Evolutionary conservation across 1,140 invertebrate species (phyloP).

Genomic region (Watersipora subatra): DNA sequence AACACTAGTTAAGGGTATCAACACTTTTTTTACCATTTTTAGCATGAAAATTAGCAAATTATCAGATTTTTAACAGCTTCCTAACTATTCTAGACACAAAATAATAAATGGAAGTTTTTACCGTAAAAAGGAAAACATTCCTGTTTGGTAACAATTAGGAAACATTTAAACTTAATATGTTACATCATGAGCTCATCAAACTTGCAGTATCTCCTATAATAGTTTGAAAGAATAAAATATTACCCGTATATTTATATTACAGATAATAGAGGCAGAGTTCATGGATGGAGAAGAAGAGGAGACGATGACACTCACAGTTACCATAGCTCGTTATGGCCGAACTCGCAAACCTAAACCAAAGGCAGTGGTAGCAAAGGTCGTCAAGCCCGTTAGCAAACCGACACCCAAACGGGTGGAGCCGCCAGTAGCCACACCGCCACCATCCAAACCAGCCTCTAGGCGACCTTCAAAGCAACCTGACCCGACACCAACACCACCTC

Average conservation of each 20-base stretch:
- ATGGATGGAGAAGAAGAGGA: neutral
- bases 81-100: no score
- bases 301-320: neutral
- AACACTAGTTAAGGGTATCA: no score
- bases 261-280: slow-evolving; percentile 2
- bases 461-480: neutral
- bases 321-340: neutral
- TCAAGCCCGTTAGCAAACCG: neutral
- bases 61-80: no score
- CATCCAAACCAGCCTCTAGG: neutral
- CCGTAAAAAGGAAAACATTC: no score
- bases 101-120: no score
- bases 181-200: no score
- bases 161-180: no score
- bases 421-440: slow-evolving; percentile 4
- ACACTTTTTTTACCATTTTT: no score
- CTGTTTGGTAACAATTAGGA: no score
- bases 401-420: neutral
- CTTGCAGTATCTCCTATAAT: no score
- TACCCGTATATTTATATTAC: neutral
- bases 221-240: neutral
- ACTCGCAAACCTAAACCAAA: neutral
- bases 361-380: neutral
- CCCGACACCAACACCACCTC: neutral
- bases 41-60: no score